Evolutionary conservation across 2,888 invertebrate genomes (phyloP).

Genomic region (Chouioia cunea): DNA sequence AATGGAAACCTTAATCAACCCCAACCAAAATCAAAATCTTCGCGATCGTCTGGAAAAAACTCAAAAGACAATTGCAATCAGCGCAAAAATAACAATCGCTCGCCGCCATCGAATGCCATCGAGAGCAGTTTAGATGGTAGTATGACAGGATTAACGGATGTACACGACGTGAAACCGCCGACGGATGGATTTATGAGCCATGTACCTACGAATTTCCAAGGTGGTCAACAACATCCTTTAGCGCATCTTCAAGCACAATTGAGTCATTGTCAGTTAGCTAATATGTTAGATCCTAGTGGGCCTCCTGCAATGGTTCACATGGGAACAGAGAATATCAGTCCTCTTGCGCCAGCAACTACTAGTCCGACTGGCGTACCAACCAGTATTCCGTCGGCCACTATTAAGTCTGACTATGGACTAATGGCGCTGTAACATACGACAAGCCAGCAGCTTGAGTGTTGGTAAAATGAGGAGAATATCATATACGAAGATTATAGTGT

Average conservation of each 20-base stretch:
- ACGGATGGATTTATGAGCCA: slow-evolving; percentile 42
- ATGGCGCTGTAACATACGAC: slow-evolving; percentile 77
- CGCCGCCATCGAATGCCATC: slow-evolving; percentile 62
- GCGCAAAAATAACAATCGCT: slow-evolving; percentile 73
- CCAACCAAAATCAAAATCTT: slow-evolving; percentile 56
- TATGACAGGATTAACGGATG: slow-evolving; percentile 58
- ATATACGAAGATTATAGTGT: slow-evolving; percentile 2
- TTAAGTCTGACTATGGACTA: slow-evolving; percentile 90
- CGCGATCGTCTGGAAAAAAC: slow-evolving; percentile 52
- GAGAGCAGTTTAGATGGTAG: slow-evolving; percentile 63
- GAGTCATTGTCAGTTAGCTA: slow-evolving; percentile 65
- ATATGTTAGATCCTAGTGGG: slow-evolving; percentile 66
- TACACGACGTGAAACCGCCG: slow-evolving; percentile 59
- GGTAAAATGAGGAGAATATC: neutral
- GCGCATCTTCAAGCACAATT: slow-evolving; percentile 68
- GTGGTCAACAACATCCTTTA: slow-evolving; percentile 65
- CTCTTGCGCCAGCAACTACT: slow-evolving; percentile 63
- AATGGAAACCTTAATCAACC: slow-evolving; percentile 69
- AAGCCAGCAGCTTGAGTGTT: neutral
- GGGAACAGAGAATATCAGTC: slow-evolving; percentile 65
- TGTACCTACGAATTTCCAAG: slow-evolving; percentile 55
- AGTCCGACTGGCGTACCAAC: slow-evolving; percentile 61
- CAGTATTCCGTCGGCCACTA: slow-evolving; percentile 72
- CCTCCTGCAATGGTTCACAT: slow-evolving; percentile 60
- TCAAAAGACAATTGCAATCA: slow-evolving; percentile 74